A percentile compares a stretch with the other conserved stretches of the same genome.
These are phyloP conservation scores for Percopsis transmontana DNA, from an alignment of 2,113 vertebrate genomes.

Conservation along the genomic window DNA sequence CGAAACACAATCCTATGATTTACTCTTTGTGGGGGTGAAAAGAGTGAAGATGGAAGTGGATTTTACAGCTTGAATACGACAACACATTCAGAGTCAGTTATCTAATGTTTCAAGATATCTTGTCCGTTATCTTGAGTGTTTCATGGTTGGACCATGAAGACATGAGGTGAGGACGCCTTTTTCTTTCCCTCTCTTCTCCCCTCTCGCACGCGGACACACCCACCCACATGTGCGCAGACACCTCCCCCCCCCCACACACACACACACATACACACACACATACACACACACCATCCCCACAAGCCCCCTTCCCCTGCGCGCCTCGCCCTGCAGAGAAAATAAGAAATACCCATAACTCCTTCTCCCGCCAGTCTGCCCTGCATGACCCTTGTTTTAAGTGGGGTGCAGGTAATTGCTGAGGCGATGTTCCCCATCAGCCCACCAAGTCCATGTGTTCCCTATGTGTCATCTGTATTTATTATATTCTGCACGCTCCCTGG, in stretches of 20 bases:
- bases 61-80: constrained; percentile 14
- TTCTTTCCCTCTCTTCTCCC: constrained; percentile 4
- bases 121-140: constrained; percentile 2
- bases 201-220: constrained; percentile 13
- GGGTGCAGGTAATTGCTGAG: constrained; percentile 81
- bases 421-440: constrained; percentile 77
- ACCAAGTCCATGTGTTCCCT: constrained; percentile 72
- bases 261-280: constrained; percentile 10
- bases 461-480: constrained; percentile 83
- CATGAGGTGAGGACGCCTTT: constrained; percentile 7
- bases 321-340: constrained; percentile 67
- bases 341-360: constrained; percentile 80
- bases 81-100: constrained; percentile 5
- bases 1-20: neutral
- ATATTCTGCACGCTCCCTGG: constrained; percentile 77
- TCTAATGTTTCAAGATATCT: constrained; percentile 21
- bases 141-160: constrained; percentile 2
- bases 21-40: constrained; percentile 5
- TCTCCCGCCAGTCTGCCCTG: constrained; percentile 70
- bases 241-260: constrained; percentile 23
- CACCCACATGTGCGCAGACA: constrained; percentile 19
- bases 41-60: no score
- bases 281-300: constrained; percentile 10
- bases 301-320: constrained; percentile 46
- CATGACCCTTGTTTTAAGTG: constrained; percentile 80